Conservation (phyloP, 2,797 vertebrate genomes). For the Mycteria americana region DNA sequence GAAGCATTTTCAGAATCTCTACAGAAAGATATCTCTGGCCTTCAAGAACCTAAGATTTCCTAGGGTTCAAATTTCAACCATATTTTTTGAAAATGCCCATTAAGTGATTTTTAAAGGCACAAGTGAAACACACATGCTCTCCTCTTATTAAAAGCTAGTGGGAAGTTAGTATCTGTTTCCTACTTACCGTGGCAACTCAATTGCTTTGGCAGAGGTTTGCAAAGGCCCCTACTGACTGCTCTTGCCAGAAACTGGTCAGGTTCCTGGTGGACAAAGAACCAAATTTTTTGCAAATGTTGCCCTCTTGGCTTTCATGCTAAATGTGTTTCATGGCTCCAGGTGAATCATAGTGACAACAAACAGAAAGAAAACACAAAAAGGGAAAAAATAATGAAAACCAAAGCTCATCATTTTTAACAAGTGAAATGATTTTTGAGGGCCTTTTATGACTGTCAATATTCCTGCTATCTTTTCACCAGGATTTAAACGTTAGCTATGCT, state of each 20-base stretch:
- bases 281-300: neutral
- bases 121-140: neutral
- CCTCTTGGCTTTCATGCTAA: neutral
- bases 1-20: neutral
- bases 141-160: neutral
- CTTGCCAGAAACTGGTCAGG: neutral
- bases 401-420: neutral
- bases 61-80: neutral
- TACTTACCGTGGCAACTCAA: neutral
- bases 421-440: neutral
- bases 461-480: neutral
- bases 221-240: neutral
- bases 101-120: neutral
- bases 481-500: neutral
- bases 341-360: neutral
- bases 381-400: neutral
- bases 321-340: neutral
- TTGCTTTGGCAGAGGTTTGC: neutral
- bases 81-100: neutral
- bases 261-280: neutral
- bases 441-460: neutral
- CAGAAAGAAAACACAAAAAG: neutral
- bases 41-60: neutral
- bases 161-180: neutral
- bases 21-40: neutral